Evolutionary conservation across 2,797 vertebrate genomes (phyloP).

Genomic region (Smutsia gigantea): DNA sequence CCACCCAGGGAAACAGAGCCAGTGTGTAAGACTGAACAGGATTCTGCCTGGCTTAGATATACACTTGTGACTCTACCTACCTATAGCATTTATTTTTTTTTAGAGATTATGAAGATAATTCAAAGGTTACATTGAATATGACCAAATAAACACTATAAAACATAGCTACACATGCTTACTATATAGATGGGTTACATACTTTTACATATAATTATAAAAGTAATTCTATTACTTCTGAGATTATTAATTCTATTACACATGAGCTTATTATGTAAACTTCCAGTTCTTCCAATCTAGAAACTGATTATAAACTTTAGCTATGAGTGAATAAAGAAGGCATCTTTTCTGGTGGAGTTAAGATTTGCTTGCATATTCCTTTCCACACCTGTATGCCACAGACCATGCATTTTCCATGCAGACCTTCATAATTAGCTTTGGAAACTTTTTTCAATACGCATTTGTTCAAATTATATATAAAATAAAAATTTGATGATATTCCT

Average conservation of each 20-base stretch:
- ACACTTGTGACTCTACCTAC: not conserved
- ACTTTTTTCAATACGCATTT: not conserved
- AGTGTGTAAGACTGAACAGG: not conserved
- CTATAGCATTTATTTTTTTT: not conserved
- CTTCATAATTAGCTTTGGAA: not conserved
- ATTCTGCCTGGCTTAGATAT: not conserved
- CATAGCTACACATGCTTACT: not conserved
- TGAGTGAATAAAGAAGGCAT: not conserved
- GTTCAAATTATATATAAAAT: not conserved
- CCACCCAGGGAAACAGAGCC: not conserved
- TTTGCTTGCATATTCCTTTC: not conserved
- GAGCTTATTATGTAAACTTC: not conserved
- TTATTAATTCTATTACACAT: too few relatives aligned
- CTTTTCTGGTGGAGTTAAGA: not conserved
- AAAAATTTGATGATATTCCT: not conserved
- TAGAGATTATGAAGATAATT: not conserved
- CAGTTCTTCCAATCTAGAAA: not conserved
- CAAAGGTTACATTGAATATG: not conserved
- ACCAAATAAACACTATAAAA: not conserved
- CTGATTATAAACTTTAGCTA: not conserved
- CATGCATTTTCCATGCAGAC: not conserved
- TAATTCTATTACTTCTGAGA: not conserved
- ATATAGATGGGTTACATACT: not conserved
- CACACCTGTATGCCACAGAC: not conserved
- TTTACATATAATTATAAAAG: not conserved